A percentile compares a stretch with the other conserved stretches of the same genome.
Evolutionary conservation across 2,797 vertebrate species (phyloP).

Genomic region (Manis javanica): DNA sequence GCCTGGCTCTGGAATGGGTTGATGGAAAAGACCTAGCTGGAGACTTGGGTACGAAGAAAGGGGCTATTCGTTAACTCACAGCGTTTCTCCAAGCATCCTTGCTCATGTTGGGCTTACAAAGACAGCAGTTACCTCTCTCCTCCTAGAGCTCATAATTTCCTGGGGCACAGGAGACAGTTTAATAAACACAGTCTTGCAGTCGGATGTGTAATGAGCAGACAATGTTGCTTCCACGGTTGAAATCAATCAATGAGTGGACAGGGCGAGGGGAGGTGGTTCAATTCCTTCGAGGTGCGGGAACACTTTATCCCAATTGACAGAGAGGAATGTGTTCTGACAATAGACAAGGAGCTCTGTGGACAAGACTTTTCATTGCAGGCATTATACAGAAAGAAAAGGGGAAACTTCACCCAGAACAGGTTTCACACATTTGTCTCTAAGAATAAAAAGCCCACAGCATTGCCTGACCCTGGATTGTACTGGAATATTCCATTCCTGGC

Average conservation of each 20-base stretch:
- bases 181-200: accelerated
- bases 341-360: not conserved
- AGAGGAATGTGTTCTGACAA: not conserved
- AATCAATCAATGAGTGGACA: too few relatives aligned
- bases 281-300: not conserved
- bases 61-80: too few relatives aligned
- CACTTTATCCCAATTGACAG: not conserved
- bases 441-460: not conserved
- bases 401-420: not conserved
- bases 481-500: not conserved
- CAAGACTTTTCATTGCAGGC: not conserved
- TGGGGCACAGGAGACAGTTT: too few relatives aligned
- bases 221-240: too few relatives aligned
- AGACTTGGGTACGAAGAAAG: too few relatives aligned
- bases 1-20: not conserved
- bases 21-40: not conserved
- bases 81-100: not conserved
- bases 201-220: not conserved
- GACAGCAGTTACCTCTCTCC: too few relatives aligned
- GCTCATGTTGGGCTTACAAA: accelerated
- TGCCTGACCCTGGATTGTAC: not conserved
- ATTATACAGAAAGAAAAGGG: not conserved
- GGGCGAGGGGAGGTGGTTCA: not conserved
- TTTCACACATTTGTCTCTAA: not conserved
- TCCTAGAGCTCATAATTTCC: accelerated